phyloP scores from a whole-genome alignment of 2,113 vertebrate genomes.

The Marmota monax region DNA sequence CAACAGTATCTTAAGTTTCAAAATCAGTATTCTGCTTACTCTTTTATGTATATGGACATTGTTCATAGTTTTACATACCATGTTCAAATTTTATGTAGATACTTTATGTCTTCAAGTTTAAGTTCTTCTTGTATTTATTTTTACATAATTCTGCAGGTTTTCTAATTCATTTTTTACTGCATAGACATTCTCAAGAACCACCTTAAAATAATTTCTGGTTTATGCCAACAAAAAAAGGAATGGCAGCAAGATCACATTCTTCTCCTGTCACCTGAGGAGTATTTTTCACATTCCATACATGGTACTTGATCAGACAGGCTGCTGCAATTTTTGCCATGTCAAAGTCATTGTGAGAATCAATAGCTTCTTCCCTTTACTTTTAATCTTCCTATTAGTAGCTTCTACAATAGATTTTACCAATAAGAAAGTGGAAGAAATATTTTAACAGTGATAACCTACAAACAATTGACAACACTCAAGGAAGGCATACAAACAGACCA shows the following conservation, averaged over 20 bases:
- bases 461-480: neutral
- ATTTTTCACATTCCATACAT: conserved; percentile 85
- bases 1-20: conserved; percentile 16
- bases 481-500: neutral
- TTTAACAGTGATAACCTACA: neutral
- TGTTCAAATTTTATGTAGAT: neutral
- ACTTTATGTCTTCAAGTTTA: conserved; percentile 34
- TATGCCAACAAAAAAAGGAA: conserved; percentile 77
- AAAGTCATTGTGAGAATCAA: conserved; percentile 68
- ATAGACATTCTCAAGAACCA: conserved; percentile 61
- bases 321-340: conserved; percentile 78
- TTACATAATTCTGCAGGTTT: conserved; percentile 18
- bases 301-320: conserved; percentile 73
- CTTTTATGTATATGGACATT: neutral
- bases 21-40: neutral
- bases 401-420: conserved; percentile 3
- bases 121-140: conserved; percentile 28
- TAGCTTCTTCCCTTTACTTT: conserved; percentile 77
- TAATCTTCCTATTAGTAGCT: conserved; percentile 42
- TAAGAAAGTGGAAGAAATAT: conserved; percentile 18
- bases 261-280: conserved; percentile 84
- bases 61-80: neutral
- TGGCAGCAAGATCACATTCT: conserved; percentile 80
- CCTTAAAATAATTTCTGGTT: conserved; percentile 83
- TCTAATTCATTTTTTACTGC: conserved; percentile 29